Base-by-base conservation (phyloP, 2,888 invertebrate genomes). In the Meghimatium bilineatum region DNA sequence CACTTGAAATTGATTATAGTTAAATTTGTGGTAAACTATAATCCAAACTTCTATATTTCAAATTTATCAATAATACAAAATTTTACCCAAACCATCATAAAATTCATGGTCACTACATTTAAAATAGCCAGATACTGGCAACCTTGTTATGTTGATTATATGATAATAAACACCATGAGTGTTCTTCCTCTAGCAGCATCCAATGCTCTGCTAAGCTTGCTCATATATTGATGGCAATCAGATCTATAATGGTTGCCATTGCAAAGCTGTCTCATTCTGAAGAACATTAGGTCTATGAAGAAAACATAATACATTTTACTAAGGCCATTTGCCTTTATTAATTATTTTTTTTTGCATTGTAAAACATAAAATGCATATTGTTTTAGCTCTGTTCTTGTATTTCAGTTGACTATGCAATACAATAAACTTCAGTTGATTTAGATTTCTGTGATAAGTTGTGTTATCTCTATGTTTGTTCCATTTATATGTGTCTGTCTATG, bases 361-460 rank as follows among this genome's bases (percentile, higher is more conserved):
- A 81, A n/a, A 32, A 74, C 78, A 81, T 79, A 60, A 67, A 63
- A 81, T 81, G 81, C 74, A 81, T 81, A 81, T 74, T 81, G 63
- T 81, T 81, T 67, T 82, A 76, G 77, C 56, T 76, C 77, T 77
- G 52, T 82, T 76, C 67, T 75, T 66, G 49, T 80, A 63, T 82
- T 82, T 66, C 63, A 75, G 49, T 82, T 82, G 74, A 71, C 81
- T 82, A 82, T 82, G 81, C 81, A 82, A 82, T 75, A 82, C 63
- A 82, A 75, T 67, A 80, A 80, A 79, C 79, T 69, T 79, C 66
- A 69, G 79, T 79, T 80, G 80, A 80, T 49, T 72, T 80, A 80
- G 80, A 80, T 60, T 56, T 66, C 38, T 3, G 12, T 38, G 44
- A 29, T 72, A n/a, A n/a, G n/a, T 72, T 72, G 44, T 63, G 60